A percentile compares a stretch with the other conserved stretches of the same genome.
Conservation (phyloP, 37 sponge, comb jelly and placozoan genomes). For the Spongilla lacustris region DNA sequence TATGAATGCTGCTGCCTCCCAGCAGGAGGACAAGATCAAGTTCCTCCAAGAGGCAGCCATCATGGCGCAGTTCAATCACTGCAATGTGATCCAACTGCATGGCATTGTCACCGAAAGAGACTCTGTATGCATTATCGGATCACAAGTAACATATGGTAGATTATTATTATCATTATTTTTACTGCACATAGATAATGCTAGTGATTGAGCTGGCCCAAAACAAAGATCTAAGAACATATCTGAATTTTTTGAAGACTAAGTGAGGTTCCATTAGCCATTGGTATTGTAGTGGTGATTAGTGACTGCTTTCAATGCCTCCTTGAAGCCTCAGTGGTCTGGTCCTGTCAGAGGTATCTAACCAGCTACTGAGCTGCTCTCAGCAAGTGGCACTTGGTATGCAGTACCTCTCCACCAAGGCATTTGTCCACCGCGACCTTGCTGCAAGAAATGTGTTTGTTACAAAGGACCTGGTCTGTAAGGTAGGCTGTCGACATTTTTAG, state of each 20-base stretch:
- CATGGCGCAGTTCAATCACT: neutral
- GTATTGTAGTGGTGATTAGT: neutral
- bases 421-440: slow-evolving; percentile 4
- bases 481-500: no score
- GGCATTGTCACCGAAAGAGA: neutral
- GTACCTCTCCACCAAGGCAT: slow-evolving; percentile 13
- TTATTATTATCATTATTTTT: no score
- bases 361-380: neutral
- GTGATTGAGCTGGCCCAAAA: slow-evolving; percentile 18
- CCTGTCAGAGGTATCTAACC: neutral
- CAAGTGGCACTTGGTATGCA: neutral
- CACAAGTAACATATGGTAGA: no score
- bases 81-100: neutral
- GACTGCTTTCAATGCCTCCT: neutral
- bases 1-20: neutral
- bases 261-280: neutral
- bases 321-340: neutral
- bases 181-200: slow-evolving; percentile 16
- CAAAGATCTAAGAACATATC: slow-evolving; percentile 3
- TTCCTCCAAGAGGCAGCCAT: neutral
- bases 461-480: neutral
- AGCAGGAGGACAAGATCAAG: neutral
- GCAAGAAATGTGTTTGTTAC: slow-evolving; percentile 3
- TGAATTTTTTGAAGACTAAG: neutral
- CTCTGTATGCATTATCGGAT: neutral